Evolutionary conservation across 2,113 vertebrate species (phyloP).

Genomic region (Scalopus aquaticus): DNA sequence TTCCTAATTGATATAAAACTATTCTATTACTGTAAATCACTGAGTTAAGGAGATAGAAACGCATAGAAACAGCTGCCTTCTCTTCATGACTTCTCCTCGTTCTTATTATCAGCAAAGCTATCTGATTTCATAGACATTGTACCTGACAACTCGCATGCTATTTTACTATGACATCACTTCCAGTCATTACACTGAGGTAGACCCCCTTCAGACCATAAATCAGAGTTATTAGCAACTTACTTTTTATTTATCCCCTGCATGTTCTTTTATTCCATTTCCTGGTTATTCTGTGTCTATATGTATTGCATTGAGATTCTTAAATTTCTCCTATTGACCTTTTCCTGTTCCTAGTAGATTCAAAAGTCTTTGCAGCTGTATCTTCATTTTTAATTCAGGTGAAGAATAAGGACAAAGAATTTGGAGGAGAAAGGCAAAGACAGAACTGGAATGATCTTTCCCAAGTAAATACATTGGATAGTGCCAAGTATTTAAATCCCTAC

Average conservation of each 20-base stretch:
- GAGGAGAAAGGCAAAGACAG: background rate
- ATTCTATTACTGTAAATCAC: background rate
- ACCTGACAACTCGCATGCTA: background rate
- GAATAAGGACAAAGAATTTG: background rate
- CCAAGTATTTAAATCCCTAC: background rate
- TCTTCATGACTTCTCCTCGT: background rate
- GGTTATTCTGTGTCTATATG: background rate
- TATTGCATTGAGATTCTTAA: background rate
- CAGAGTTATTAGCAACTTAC: slow-evolving; percentile 3
- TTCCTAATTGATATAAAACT: slow-evolving; percentile 15
- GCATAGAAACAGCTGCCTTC: background rate
- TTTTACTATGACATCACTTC: background rate
- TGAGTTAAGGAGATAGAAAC: background rate
- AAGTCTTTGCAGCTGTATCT: background rate
- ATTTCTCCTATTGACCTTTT: background rate
- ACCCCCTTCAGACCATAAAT: background rate
- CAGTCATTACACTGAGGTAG: no score
- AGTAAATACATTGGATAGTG: background rate
- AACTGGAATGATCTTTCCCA: background rate
- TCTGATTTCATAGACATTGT: background rate
- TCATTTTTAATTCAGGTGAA: background rate
- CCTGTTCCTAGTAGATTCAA: background rate
- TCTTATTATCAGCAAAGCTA: background rate
- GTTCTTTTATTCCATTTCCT: background rate
- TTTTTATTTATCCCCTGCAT: background rate